Base-by-base conservation (phyloP, 2,797 vertebrate species). In the Agapornis canus region DNA sequence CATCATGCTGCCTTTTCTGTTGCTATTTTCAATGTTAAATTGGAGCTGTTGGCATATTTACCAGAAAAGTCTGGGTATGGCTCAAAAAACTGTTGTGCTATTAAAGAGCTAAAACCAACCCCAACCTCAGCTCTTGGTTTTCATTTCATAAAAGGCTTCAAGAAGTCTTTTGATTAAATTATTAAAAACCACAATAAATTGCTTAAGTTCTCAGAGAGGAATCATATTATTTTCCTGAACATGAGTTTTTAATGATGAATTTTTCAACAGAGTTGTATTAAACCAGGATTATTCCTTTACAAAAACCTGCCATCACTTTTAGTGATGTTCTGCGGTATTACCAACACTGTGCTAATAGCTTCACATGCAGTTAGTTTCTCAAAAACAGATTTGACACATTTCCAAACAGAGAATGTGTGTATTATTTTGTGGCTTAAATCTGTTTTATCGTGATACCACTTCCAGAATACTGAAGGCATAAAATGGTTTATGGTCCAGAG, bases 381-480 rank as follows among this genome's bases (percentile, higher is more conserved):
- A 68, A 80, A 82, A 92, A 8, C 60, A 89, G 81, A 77, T 86
- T 82, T 92, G 88, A 73, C 64, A 82, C 43, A 19, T 70, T 92
- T 85, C 39, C 51, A 80, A 85, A 61, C 49, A 87, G 78, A 71
- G 87, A 81, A 71, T 54, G 5, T 42, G 81, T 80, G 37, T 57
- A 65, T 94, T 92, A 79, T 73, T 89, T 90, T 57, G 60, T 85
- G 59, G 66, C 17, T 93, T 94, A 83, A 92, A 82, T 90, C 65
- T 87, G 52, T 82, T 96, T 96, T 92, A 90, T 79, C 9, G 0
- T 77, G 82, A 86, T 85, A 89, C 51, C 71, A 42, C 90, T 92
- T 93, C 86, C 47, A 89, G 91, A 94, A 90, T 83, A 90, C 39
- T 48, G 90, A 94, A 92, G 49, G 47, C 40, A 91, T 95, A 96